Conservation (phyloP, 2,888 invertebrate genomes). For the Xanthia icteritia region DNA sequence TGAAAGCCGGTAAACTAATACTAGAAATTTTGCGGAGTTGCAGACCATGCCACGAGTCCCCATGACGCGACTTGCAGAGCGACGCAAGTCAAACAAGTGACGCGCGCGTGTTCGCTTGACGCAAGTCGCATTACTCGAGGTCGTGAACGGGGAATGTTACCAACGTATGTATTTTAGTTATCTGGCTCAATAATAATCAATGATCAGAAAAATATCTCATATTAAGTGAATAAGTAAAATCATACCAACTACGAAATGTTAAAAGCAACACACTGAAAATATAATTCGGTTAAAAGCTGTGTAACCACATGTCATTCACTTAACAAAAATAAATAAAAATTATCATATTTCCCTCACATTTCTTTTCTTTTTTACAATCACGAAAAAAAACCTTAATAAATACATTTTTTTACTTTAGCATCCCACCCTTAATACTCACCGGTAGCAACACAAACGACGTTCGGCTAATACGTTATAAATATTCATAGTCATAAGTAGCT, state of each 20-base stretch:
- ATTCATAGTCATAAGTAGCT: conserved; percentile 89
- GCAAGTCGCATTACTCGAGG: too few species aligned
- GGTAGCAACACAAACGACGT: conserved; percentile 81
- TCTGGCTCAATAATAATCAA: neutral
- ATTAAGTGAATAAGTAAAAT: neutral
- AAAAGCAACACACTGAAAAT: neutral
- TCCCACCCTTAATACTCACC: conserved; percentile 78
- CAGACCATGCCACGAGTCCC: too few species aligned
- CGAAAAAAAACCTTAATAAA: conserved; percentile 22
- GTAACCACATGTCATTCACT: too few species aligned
- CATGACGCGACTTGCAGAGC: too few species aligned
- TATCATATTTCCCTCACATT: neutral
- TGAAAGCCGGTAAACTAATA: too few species aligned
- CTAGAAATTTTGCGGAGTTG: too few species aligned
- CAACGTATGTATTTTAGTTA: neutral
- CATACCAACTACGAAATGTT: neutral
- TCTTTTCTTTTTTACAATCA: neutral
- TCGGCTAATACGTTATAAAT: conserved; percentile 89
- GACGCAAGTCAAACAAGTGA: too few species aligned
- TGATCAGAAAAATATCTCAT: too few species aligned
- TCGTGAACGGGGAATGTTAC: too few species aligned
- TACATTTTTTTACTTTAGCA: conserved; percentile 41
- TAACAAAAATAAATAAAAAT: neutral
- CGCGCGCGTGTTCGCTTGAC: too few species aligned
- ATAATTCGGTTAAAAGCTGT: neutral